Base-by-base conservation (phyloP, 2,797 vertebrate species). In the Periparus ater region DNA sequence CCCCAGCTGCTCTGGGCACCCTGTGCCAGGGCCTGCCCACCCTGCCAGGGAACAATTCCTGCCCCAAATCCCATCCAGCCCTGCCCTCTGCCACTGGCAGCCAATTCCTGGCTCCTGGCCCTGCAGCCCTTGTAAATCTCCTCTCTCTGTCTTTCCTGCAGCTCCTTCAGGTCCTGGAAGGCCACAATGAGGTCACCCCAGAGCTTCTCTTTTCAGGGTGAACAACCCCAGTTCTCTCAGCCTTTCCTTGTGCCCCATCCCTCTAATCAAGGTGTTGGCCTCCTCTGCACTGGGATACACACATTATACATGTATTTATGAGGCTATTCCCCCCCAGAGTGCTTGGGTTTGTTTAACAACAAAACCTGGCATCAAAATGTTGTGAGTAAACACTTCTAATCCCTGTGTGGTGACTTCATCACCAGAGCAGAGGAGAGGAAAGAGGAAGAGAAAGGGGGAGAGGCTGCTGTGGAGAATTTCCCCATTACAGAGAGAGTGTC, bases 31-130 rank as follows among this genome's bases (percentile, higher is more conserved):
- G 30, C 50, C 68, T 71, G 2, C 38, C 17, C 62, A 11, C 50
- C 62, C 27, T 79, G 5, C 0, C 51, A 47, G 29, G 29, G 11
- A 14, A 5, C 7, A 38, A 67, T 50, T 68, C 25, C 36, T 51
- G 2, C 71, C 71, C 53, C 6, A 4, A 0, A 27, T 51, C 27
- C 38, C 9, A 32, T 2, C 53, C 13, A 32, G 0, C 11, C 51
- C 51, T 26, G 9, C 36, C 11, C 21, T 32, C 6, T 32, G 42
- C 9, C n/a, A 58, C 4, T 40, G 12, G 26, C 19, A 58, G 9
- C 36, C 36, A 23, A 19, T 50, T 65, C 54, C 17, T 17, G 32
- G 5, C 6, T 30, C 45, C 54, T 53, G 47, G 9, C 27, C 5
- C n/a, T 85, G 23, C 47, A 53, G 11, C 40, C 7, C 40, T 4